A percentile compares a stretch with the other conserved stretches of the same genome.
These are phyloP conservation scores for Drosophila borealis DNA, from an alignment of 2,888 invertebrate genomes.

Conservation along the genomic window DNA sequence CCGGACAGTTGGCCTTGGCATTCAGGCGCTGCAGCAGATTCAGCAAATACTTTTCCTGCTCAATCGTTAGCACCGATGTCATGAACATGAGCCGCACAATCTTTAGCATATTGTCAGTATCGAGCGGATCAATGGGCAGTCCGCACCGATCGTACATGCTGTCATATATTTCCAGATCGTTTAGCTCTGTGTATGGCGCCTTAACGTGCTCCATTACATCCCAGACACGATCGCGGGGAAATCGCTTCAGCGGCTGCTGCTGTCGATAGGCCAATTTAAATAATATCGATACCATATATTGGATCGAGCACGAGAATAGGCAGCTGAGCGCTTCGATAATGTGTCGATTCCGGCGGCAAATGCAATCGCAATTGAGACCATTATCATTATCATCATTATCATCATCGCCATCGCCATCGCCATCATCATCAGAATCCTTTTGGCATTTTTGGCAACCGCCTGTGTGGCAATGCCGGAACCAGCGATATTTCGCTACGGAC, in stretches of 20 bases:
- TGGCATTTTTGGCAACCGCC: neutral
- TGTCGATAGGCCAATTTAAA: conserved; percentile 48
- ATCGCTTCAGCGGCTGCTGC: conserved; percentile 25
- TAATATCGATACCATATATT: conserved; percentile 41
- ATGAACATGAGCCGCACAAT: conserved; percentile 60
- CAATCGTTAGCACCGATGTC: conserved; percentile 27
- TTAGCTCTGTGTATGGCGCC: conserved; percentile 60
- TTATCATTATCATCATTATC: neutral
- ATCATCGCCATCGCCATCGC: too few species aligned
- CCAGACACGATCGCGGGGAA: conserved; percentile 51
- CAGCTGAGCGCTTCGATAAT: conserved; percentile 59
- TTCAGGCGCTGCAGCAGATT: conserved; percentile 52
- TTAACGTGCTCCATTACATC: conserved; percentile 54
- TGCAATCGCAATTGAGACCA: conserved; percentile 12
- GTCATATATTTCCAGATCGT: conserved; percentile 68
- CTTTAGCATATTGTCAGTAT: conserved; percentile 44
- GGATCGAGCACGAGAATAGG: conserved; percentile 46
- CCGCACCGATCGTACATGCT: conserved; percentile 71
- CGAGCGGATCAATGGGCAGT: conserved; percentile 55
- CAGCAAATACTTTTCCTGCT: conserved; percentile 41
- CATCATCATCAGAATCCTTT: neutral
- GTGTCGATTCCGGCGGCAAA: conserved; percentile 42
- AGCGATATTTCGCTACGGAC: conserved; percentile 18
- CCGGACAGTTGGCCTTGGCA: conserved; percentile 22
- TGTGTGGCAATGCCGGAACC: conserved; percentile 41